phyloP scores from a whole-genome alignment of 2,797 vertebrate species.

The Schizopygopsis pylzovi region DNA sequence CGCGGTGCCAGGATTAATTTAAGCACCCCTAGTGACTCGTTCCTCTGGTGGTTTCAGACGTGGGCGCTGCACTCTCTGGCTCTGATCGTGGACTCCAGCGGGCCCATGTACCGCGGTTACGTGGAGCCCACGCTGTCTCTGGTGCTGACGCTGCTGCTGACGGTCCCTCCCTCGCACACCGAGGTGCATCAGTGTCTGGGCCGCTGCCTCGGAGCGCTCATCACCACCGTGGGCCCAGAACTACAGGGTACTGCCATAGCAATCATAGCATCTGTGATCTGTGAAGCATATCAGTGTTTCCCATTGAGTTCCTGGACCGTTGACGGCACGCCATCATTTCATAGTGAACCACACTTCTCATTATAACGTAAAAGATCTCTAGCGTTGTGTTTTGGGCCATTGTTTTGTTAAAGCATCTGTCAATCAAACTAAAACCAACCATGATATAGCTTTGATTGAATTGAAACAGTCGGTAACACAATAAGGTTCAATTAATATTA shows the following conservation, averaged over 20 bases:
- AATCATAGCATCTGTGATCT: too few species aligned
- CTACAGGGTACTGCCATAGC: conserved; percentile 83
- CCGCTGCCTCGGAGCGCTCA: conserved; percentile 95
- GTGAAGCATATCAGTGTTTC: not conserved
- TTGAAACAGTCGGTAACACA: too few species aligned
- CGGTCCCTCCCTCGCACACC: conserved; percentile 94
- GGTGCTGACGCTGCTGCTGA: conserved; percentile 94
- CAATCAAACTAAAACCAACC: too few species aligned
- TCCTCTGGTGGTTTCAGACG: conserved; percentile 77
- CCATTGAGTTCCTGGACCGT: too few species aligned
- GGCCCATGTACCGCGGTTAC: conserved; percentile 98
- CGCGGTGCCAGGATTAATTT: too few species aligned
- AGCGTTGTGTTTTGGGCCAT: too few species aligned
- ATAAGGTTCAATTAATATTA: too few species aligned
- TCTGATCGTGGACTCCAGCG: conserved; percentile 97
- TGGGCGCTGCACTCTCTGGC: conserved; percentile 98
- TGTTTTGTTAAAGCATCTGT: too few species aligned
- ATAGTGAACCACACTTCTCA: not conserved
- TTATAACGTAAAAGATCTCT: not conserved
- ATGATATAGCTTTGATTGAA: too few species aligned
- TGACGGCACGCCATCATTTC: not conserved
- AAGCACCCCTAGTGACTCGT: too few species aligned
- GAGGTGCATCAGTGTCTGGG: conserved; percentile 99
- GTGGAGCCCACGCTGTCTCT: conserved; percentile 96
- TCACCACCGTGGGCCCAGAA: conserved; percentile 98